Base-by-base conservation (phyloP, 1,140 invertebrate species). In the Maconellicoccus hirsutus region DNA sequence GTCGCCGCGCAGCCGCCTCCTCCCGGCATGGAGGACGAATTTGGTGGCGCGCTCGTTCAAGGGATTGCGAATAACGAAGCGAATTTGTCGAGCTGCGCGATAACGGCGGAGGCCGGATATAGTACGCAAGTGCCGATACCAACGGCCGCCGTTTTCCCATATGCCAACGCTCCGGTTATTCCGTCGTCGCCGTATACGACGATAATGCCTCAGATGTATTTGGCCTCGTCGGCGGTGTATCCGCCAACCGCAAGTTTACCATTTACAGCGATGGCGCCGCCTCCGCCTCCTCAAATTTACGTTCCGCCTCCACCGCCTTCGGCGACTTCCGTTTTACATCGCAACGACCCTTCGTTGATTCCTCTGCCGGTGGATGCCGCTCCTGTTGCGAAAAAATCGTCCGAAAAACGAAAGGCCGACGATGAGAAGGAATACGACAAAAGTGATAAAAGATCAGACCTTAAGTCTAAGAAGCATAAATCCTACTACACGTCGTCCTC, bases 1-100 rank as follows among this genome's bases (percentile, higher is more conserved):
- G 29, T 33, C 29, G 29, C 29, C 29, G 29, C 21, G 21, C 61
- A 66, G 21, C 61, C 61, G 21, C 61, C 61, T 3, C 61, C 61
- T 10, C 61, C 61, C 10, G 61, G 61, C 25, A 66, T 66, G 61
- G 61, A 66, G 25, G 61, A 66, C 19, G 61, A 66, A 25, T 66
- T 66, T 25, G n/a, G 42, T 66, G n/a, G n/a, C n/a, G n/a, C n/a
- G n/a, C n/a, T 19, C 25, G 22, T 16, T 59, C 25, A 12, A 2
- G 61, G 10, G 10, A 16, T 66, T 3, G 3, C 61, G 21, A 26
- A 23, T 23, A 26, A 12, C 61, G 61, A 23, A 6, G 61, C 21
- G 61, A 25, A 8, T 2, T 23, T 26, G 16, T 7, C n/a, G 52
- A 6, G 16, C 16, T 4, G 4, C 4, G 52, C 21, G 4, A 16